Conservation (phyloP, 2,113 vertebrate species). For the Clupea harengus region DNA sequence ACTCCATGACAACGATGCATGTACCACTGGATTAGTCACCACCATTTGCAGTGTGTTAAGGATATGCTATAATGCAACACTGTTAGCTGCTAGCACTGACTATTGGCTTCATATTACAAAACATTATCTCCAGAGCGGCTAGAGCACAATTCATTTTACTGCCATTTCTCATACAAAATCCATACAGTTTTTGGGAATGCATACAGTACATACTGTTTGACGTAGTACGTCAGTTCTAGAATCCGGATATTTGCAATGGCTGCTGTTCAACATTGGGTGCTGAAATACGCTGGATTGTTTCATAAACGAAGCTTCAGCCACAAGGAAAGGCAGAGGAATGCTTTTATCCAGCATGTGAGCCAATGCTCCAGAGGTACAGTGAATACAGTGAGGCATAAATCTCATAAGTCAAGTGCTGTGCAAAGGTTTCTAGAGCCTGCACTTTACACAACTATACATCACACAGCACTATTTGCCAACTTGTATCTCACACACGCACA, state of each 20-base stretch:
- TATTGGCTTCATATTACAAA: background rate
- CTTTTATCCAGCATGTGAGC: background rate
- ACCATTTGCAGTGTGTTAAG: background rate
- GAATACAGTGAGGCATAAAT: constrained; percentile 21
- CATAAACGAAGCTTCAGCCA: background rate
- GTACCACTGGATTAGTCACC: background rate
- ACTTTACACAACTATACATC: constrained; percentile 50
- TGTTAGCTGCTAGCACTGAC: background rate
- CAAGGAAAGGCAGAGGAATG: background rate
- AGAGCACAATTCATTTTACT: background rate
- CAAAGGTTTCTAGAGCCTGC: constrained; percentile 31
- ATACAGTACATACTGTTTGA: background rate
- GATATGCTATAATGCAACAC: background rate
- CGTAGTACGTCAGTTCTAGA: constrained; percentile 39
- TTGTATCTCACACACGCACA: background rate
- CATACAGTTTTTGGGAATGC: background rate
- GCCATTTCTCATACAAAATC: background rate
- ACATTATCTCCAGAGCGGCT: background rate
- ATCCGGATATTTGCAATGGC: constrained; percentile 44
- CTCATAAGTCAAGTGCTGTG: constrained; percentile 37
- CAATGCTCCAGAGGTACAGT: background rate
- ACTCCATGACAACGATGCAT: background rate
- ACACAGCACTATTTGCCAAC: constrained; percentile 15
- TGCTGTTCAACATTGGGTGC: constrained; percentile 64
- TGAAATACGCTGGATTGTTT: constrained; percentile 53